phyloP scores from a whole-genome alignment of 2,888 invertebrate species.

The Xylocampa areola region DNA sequence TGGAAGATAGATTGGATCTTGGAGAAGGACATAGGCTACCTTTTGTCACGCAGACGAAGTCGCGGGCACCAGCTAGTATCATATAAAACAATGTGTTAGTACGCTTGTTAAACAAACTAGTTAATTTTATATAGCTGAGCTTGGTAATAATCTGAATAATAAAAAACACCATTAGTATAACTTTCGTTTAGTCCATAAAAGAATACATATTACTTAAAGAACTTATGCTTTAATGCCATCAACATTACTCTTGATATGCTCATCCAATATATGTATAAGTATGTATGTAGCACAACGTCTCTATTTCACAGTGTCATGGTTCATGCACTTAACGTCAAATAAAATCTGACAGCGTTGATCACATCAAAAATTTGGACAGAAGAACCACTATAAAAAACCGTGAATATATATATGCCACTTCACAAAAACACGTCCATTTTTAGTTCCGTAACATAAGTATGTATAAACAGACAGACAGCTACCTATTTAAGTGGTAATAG shows the following conservation, averaged over 20 bases:
- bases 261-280: conserved; percentile 8
- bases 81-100: not conserved
- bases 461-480: too few relatives aligned
- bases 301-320: conserved; percentile 52
- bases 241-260: conserved; percentile 37
- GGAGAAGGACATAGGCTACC: too few relatives aligned
- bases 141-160: conserved; percentile 29
- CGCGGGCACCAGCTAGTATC: too few relatives aligned
- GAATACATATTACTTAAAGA: conserved; percentile 16
- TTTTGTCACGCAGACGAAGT: too few relatives aligned
- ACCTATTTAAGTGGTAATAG: too few relatives aligned
- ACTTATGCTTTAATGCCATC: conserved; percentile 18
- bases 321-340: conserved; percentile 42
- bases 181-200: conserved; percentile 12
- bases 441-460: too few relatives aligned
- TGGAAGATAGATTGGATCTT: too few relatives aligned
- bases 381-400: not conserved
- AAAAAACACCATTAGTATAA: conserved; percentile 18
- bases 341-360: conserved; percentile 30
- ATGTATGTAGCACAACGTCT: conserved; percentile 33
- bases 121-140: conserved; percentile 5
- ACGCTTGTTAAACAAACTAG: too few relatives aligned
- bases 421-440: too few relatives aligned
- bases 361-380: conserved; percentile 3
- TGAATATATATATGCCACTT: too few relatives aligned